Evolutionary conservation across 2,888 invertebrate genomes (phyloP), one percentile per base, ranked within the genome.

Genomic region (Panorpa germanica): DNA sequence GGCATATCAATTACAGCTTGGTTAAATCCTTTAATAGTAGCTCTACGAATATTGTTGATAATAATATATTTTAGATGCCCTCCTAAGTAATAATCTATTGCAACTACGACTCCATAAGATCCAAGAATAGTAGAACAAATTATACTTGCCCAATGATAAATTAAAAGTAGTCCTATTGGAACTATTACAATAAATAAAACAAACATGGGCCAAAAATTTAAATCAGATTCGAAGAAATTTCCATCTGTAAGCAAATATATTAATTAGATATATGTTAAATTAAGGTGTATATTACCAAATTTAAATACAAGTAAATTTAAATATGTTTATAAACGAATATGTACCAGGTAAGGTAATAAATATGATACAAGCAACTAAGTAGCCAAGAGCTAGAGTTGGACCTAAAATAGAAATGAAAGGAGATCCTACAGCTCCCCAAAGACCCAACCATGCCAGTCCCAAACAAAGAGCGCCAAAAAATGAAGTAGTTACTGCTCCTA

Each of bases 41-140:
- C 63, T 37, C 77, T 60, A 37, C 75, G 53, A n/a, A 73, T 45
- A 1, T 63, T 56, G 42, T 77, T 77, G 12, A 76, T 55, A 3
- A 76, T 40, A 19, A 78, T 70, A 44, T 70, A 76, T 40, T 70
- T 70, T 39, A 80, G 49, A 49, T 64, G 67, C 17, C 70, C 63
- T 14, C 70, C 70, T 35, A 65, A 37, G 41, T 64, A 72, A 42
- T 65, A 64, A 50, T 75, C 77, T 8, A 75, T 45, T 21, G 72
- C 59, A 36, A 68, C 50, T 25, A 71, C 52, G 8, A 65, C 45
- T 15, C 65, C 58, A 46, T 66, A 77, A 7, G 70, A 58, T 26
- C 77, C 76, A 17, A 78, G 48, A 9, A 75, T 44, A 3, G 65
- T 58, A 39, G 70, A 69, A 31, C 65, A 63, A 3, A 75, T 38